These are phyloP conservation scores for Oscheius sp. DNA, from an alignment of 2,888 invertebrate species.

Conservation along the genomic window DNA sequence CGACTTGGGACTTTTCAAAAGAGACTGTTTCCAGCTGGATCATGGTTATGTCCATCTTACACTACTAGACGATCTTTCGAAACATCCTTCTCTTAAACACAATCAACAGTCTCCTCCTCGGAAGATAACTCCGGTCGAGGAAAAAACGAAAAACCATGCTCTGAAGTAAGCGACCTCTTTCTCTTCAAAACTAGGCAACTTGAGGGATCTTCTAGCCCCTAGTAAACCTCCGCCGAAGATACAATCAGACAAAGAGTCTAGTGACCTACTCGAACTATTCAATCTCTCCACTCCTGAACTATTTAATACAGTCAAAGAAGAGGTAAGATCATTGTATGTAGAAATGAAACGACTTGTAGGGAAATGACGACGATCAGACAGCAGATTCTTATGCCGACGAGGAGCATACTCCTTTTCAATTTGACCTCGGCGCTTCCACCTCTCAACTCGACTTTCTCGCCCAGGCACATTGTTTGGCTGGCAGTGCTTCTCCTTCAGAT, in stretches of 20 bases:
- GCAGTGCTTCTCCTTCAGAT: constrained; percentile 4
- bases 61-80: constrained; percentile 42
- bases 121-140: constrained; percentile 4
- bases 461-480: constrained; percentile 25
- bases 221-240: constrained; percentile 15
- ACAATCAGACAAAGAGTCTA: constrained; percentile 24
- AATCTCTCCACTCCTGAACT: constrained; percentile 14
- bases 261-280: constrained; percentile 20
- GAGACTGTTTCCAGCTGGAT: constrained; percentile 43
- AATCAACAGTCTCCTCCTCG: neutral
- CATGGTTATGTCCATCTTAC: constrained; percentile 40
- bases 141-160: neutral
- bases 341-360: neutral
- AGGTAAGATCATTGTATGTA: neutral
- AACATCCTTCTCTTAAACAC: constrained; percentile 37
- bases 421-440: constrained; percentile 1
- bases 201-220: constrained; percentile 7
- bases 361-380: constrained; percentile 21
- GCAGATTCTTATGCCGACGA: constrained; percentile 9
- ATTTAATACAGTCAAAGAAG: constrained; percentile 5
- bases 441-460: constrained; percentile 26
- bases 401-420: neutral
- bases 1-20: no score
- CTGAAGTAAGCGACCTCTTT: neutral
- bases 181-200: neutral